Evolutionary conservation across 2,113 vertebrate species (phyloP), one percentile per base, ranked within the genome.

Genomic region (Aramus guarauna): DNA sequence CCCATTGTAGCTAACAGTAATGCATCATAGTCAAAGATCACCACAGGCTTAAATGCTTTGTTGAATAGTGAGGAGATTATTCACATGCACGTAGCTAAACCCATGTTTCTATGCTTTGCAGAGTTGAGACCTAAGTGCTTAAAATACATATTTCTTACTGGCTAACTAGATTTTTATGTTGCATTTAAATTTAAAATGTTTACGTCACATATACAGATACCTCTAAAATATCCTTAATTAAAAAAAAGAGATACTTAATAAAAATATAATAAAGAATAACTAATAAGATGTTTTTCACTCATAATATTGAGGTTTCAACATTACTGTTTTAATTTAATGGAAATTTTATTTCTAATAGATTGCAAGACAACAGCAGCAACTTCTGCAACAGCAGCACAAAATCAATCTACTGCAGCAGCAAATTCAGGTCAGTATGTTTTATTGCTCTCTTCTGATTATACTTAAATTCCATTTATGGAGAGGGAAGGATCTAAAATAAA

Each of bases 391-490:
- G 98, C 99, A 99, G 98, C 99, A 99, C 99, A 99, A 99, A 98
- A 99, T 99, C 98, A 99, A 99, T 98, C 99, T 99, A 97, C 99
- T 99, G 94, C 99, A 99, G 98, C 99, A 99, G 98, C 99, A 99
- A 99, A 99, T 99, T 98, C 99, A 99, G 99, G 99, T 99, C 99
- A 99, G 99, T 99, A 96, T 98, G 78, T 97, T 98, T 98, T 98
- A 98, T 98, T 97, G 94, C 92, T 97, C 94, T 97, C 87, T 37
- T 96, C 94, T 98, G 97, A 97, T 96, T 96, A 96, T 94, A 69
- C 79, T 98, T 97, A 94, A 85, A 78, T 97, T 97, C 76, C 92
- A 88, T 95, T 78, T 96, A 94, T 96, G 94, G 90, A 95, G 90
- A 93, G 55, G 66, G 88, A 97, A 96, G 43, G 67, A 90, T 95